Percentiles rank a stretch among this genome's conserved stretches.
Conservation (phyloP, 2,113 vertebrate genomes). For the Vicugna pacos region DNA sequence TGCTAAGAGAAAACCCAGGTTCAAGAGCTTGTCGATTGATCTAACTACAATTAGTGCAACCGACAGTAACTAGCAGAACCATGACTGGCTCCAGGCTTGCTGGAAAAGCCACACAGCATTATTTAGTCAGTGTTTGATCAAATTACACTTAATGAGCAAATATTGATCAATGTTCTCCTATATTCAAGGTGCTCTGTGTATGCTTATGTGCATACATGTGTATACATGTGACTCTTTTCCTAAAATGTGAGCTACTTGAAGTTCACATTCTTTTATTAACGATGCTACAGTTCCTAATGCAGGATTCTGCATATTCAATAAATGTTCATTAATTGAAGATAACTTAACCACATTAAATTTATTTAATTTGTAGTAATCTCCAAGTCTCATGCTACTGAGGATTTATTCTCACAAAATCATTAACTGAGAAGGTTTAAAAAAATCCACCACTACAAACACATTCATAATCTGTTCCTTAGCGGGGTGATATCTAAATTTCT, state of each 20-base stretch:
- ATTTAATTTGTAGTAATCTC: not conserved
- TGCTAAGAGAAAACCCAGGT: not conserved
- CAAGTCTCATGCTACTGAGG: not conserved
- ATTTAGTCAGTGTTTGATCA: not conserved
- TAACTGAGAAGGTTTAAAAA: not conserved
- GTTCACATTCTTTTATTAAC: not conserved
- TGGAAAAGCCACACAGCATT: not conserved
- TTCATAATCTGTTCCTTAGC: not conserved
- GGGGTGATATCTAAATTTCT: not conserved
- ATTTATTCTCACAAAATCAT: not conserved
- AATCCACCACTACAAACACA: not conserved
- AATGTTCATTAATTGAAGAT: not conserved
- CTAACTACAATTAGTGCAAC: not conserved
- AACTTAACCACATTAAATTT: not conserved
- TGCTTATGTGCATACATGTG: not conserved
- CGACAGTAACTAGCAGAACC: not conserved
- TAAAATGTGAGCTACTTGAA: not conserved
- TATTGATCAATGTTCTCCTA: not conserved
- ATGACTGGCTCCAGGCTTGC: not conserved
- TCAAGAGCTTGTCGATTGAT: not conserved
- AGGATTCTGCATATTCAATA: not conserved
- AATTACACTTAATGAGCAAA: not conserved
- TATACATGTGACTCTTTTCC: not conserved
- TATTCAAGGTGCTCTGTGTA: not conserved
- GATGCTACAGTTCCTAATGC: not conserved